Base-by-base conservation (phyloP, 2,888 invertebrate genomes). In the Teleiodes luculella region DNA sequence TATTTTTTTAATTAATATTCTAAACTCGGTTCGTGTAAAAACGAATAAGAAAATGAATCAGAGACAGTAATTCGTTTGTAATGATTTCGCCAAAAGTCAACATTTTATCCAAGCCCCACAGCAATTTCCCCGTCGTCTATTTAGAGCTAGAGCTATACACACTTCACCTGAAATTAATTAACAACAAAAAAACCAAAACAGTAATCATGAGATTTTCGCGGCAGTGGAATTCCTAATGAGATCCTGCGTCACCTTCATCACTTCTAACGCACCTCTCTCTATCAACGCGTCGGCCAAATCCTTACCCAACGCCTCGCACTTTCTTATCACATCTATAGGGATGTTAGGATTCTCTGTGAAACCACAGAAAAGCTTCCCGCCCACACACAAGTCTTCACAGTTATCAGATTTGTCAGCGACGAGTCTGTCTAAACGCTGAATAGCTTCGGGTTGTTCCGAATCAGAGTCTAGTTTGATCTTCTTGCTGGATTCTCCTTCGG, bases 171-270 rank as follows among this genome's bases (percentile, higher is more conserved):
- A 4, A 33, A n/a, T 2, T 33, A 33, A n/a, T 33, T 3, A 33
- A 33, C 10, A 33, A 33, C 10, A 11, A n/a, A 13, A 28, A 48
- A n/a, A 35, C 4, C 11, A 18, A 36, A 4, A 6, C n/a, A 64
- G 64, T 18, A 61, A 77, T 83, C 80, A 86, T 62, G 81, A 83
- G 31, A 68, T 74, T 52, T 72, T 78, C 3, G 58, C 70, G 1
- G 54, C 63, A 18, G 66, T 62, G 1, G 85, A 80, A 58, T 69
- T 86, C 51, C 86, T 83, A 39, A 95, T 94, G 65, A 92, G 91
- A 46, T 93, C 92, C 78, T 96, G 95, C 0, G 97, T 95, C 57
- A 93, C 91, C 52, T 92, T 91, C 94, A 98, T 95, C 2, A 97
- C 93, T 35, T 94, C 93, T 55, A 94, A 84, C 55, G 97, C 97